Percentiles rank a stretch among this genome's conserved stretches.
These are phyloP conservation scores for Falcaria lacertinaria DNA, from an alignment of 2,888 invertebrate genomes.

Conservation along the genomic window DNA sequence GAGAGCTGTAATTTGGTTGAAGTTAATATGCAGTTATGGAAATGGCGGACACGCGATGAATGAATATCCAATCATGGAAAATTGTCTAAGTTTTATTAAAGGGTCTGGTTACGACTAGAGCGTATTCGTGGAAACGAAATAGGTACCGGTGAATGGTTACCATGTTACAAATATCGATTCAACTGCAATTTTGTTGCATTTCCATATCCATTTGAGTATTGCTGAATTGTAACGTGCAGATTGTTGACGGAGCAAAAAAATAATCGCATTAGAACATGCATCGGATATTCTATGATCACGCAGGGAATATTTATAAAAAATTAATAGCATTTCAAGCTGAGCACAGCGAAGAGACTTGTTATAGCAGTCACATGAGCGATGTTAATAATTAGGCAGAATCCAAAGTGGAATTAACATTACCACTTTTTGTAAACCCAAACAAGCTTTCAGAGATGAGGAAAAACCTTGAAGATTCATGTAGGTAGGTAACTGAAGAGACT, in stretches of 20 bases:
- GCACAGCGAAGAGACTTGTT: not conserved
- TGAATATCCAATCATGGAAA: not conserved
- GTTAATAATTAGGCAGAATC: not conserved
- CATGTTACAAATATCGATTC: too few species aligned
- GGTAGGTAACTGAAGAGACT: slow-evolving; percentile 20
- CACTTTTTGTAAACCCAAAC: slow-evolving; percentile 25
- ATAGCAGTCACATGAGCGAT: not conserved
- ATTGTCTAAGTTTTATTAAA: not conserved
- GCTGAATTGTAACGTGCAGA: too few species aligned
- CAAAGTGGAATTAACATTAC: slow-evolving; percentile 16
- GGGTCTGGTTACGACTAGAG: not conserved
- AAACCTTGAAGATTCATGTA: slow-evolving; percentile 39
- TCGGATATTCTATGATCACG: too few species aligned
- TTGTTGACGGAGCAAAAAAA: too few species aligned
- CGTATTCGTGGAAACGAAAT: too few species aligned
- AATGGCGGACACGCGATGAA: not conserved
- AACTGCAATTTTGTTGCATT: too few species aligned
- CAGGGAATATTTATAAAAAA: too few species aligned
- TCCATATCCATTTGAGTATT: too few species aligned
- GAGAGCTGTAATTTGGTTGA: not conserved
- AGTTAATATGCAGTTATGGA: not conserved
- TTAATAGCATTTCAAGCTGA: too few species aligned
- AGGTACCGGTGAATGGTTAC: too few species aligned
- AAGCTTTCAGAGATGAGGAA: slow-evolving; percentile 36
- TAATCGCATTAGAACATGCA: too few species aligned